Base-by-base conservation (phyloP, 1,140 invertebrate genomes). In the Hylaeus volcanicus region DNA sequence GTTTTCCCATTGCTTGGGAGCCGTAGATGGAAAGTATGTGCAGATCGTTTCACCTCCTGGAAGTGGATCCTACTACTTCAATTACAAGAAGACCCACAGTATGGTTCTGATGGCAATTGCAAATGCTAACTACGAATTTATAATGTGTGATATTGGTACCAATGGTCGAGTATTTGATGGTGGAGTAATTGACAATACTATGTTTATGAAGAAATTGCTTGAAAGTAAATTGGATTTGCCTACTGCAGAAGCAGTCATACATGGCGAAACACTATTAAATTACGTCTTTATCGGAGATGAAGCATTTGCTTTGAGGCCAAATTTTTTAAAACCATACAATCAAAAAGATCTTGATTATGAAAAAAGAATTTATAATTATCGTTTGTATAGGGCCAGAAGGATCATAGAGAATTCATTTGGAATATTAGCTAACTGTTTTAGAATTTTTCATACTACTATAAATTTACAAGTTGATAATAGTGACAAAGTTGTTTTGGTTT, bases 341-440 rank as follows among this genome's bases (percentile, higher is more conserved):
- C 55, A 60, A 60, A 26, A 2, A 56, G 66, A 81, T 53, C 45
- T 90, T 8, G 70, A 73, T 14, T 81, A 83, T 58, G 45, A 79
- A 9, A 74, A 92, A 72, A 75, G 86, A 76, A 86, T 90, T 58
- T 94, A 90, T 81, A 93, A 94, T 74, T 94, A 93, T 82, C 83
- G 92, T 80, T 77, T 93, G 51, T 90, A 88, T 39, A 84, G 90
- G 65, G 91, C 89, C 58, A 72, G 92, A 71, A 84, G 90, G 68
- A 88, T 88, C 12, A 87, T 93, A 9, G 92, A 94, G 85, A 93
- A 93, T 87, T 89, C 90, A 39, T 94, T 94, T 87, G 92, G 92
- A 4, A 92, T 93, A 79, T 70, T 94, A 51, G 83, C 26, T 4
- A 37, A 1, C 15, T 2, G 58, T 1, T 60, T 60, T 37, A 37